Conservation (phyloP, 2,888 invertebrate genomes). For the Leptopilina syphax region DNA sequence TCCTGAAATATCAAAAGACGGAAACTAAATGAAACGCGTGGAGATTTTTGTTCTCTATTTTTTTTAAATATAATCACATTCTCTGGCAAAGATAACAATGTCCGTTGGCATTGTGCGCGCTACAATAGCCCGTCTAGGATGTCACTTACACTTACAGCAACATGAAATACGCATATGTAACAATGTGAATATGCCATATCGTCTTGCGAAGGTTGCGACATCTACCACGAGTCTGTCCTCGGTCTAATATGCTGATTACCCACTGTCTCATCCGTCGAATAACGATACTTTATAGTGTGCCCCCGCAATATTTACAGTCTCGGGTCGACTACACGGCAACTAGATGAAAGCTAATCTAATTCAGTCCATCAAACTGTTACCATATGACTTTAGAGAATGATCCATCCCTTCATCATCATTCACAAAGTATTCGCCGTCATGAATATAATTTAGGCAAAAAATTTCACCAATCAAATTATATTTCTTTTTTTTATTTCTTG, state of each 20-base stretch:
- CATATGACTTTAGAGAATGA: neutral
- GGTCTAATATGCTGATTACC: constrained; percentile 67
- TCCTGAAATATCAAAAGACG: neutral
- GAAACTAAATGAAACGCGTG: constrained; percentile 16
- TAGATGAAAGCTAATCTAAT: constrained; percentile 30
- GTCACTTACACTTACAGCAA: constrained; percentile 32
- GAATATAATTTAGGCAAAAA: no score
- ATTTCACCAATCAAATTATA: no score
- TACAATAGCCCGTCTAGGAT: constrained; percentile 37
- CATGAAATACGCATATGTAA: neutral
- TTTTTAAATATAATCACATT: constrained; percentile 18
- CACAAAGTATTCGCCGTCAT: neutral
- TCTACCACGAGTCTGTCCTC: constrained; percentile 60
- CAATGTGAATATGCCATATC: constrained; percentile 48
- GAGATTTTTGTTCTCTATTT: constrained; percentile 24
- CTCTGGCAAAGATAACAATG: constrained; percentile 20
- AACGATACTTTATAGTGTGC: constrained; percentile 28
- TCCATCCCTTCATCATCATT: constrained; percentile 3
- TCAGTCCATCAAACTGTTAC: constrained; percentile 35
- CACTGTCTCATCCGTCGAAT: constrained; percentile 34
- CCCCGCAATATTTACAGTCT: constrained; percentile 39
- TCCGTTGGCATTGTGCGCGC: constrained; percentile 18
- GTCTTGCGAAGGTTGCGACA: constrained; percentile 61
- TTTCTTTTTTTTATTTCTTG: no score
- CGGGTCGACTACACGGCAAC: constrained; percentile 33